Percentiles rank a stretch among this genome's conserved stretches.
Evolutionary conservation across 2,888 invertebrate species (phyloP).

Genomic region (Pachliopta kotzebuea): DNA sequence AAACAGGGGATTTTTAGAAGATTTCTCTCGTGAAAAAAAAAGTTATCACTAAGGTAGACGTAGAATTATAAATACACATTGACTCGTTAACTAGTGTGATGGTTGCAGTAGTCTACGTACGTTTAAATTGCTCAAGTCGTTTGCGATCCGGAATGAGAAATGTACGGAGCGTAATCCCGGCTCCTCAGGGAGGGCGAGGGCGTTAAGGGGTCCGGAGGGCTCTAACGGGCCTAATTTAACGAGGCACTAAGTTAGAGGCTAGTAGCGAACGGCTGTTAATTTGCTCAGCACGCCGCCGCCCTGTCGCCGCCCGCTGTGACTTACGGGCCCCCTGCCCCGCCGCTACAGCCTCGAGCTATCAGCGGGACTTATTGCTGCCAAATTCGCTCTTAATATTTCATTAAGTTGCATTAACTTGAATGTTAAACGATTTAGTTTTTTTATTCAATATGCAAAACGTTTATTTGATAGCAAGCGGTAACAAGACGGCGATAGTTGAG

Average conservation of each 20-base stretch:
- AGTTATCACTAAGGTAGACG: no score
- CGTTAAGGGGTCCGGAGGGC: conserved; percentile 57
- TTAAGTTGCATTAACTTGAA: no score
- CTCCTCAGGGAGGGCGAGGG: conserved; percentile 48
- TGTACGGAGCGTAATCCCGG: conserved; percentile 49
- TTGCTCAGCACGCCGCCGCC: conserved; percentile 64
- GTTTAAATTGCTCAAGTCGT: conserved; percentile 40
- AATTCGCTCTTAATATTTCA: background rate
- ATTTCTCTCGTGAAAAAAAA: no score
- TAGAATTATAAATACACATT: no score
- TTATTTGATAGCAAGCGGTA: no score
- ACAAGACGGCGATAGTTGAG: no score
- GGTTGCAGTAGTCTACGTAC: background rate
- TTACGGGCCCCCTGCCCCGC: conserved; percentile 49
- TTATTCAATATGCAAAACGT: no score
- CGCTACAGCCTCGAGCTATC: conserved; percentile 53
- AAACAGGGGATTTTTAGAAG: no score
- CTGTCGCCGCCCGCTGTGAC: conserved; percentile 77
- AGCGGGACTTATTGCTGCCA: conserved; percentile 41
- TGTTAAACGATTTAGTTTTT: no score
- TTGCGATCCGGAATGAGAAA: conserved; percentile 57
- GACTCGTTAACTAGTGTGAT: background rate
- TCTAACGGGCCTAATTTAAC: conserved; percentile 76
- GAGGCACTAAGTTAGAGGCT: conserved; percentile 76
- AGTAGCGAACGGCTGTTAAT: conserved; percentile 76